Evolutionary conservation across 35 echinoderm and acorn worm genomes (phyloP).

Genomic region (Apostichopus parvimensis): DNA sequence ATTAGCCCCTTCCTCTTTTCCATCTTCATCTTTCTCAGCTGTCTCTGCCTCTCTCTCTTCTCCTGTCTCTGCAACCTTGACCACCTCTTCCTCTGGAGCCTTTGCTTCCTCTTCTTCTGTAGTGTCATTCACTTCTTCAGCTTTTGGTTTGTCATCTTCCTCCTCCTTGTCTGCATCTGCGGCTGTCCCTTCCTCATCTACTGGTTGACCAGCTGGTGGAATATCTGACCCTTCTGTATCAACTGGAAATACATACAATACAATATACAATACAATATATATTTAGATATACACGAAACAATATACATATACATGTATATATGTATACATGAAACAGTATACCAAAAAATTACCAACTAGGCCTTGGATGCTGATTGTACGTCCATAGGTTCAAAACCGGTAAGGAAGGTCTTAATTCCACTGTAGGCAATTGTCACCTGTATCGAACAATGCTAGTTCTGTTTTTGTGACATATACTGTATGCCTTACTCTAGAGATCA

Average conservation of each 20-base stretch:
- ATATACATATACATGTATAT: no score
- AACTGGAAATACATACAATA: background rate
- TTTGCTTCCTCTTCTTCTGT: slow-evolving; percentile 2
- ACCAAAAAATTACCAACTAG: no score
- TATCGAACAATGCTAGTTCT: no score
- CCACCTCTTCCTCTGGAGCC: background rate
- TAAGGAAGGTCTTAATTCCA: no score
- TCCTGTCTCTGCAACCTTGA: background rate
- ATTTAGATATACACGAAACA: no score
- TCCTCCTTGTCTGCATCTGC: slow-evolving; percentile 39
- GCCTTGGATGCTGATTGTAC: no score
- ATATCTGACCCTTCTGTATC: slow-evolving; percentile 7
- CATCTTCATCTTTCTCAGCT: background rate
- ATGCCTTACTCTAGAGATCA: no score
- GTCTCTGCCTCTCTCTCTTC: slow-evolving; percentile 3
- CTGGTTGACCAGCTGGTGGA: slow-evolving; percentile 19
- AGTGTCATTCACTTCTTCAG: slow-evolving; percentile 9
- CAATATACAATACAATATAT: no score
- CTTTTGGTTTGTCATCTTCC: slow-evolving; percentile 17
- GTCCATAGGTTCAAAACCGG: no score
- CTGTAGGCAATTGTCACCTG: no score
- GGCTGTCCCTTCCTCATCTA: slow-evolving; percentile 45
- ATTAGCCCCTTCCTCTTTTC: background rate
- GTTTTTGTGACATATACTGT: no score
- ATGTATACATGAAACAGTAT: no score